phyloP scores from a whole-genome alignment of 2,888 invertebrate species.

The Xanthorhoe designata region DNA sequence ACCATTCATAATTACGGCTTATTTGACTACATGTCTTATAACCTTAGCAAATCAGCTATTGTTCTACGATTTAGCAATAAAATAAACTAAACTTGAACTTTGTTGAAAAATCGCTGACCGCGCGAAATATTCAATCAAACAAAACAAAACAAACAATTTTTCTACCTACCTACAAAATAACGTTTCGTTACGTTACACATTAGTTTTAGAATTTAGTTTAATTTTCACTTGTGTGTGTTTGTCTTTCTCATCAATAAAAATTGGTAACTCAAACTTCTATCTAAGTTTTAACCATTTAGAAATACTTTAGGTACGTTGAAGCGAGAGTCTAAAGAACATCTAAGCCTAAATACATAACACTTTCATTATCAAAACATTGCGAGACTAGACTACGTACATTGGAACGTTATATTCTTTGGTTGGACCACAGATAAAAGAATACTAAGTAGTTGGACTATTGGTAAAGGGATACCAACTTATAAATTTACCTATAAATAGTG shows the following conservation, averaged over 20 bases:
- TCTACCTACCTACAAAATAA: neutral
- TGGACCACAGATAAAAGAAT: too few relatives aligned
- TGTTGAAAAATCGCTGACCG: constrained; percentile 51
- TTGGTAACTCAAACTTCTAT: too few relatives aligned
- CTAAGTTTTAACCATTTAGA: too few relatives aligned
- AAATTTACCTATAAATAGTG: constrained; percentile 4
- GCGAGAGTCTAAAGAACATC: too few relatives aligned
- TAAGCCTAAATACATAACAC: too few relatives aligned
- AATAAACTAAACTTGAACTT: neutral
- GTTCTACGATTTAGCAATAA: too few relatives aligned
- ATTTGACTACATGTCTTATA: constrained; percentile 11
- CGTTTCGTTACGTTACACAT: constrained; percentile 3
- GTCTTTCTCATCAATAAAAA: too few relatives aligned
- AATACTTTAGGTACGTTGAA: too few relatives aligned
- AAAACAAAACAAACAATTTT: neutral
- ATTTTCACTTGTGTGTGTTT: neutral
- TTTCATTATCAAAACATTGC: too few relatives aligned
- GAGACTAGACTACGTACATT: neutral
- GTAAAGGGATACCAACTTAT: constrained; percentile 1
- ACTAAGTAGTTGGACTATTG: too few relatives aligned
- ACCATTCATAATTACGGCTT: constrained; percentile 48
- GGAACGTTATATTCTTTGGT: neutral
- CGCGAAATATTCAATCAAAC: constrained; percentile 50
- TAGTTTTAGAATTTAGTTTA: too few relatives aligned
- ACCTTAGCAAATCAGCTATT: neutral